Percentiles rank a stretch among this genome's conserved stretches.
phyloP scores from a whole-genome alignment of 2,113 vertebrate species.

The Pygoscelis adeliae region DNA sequence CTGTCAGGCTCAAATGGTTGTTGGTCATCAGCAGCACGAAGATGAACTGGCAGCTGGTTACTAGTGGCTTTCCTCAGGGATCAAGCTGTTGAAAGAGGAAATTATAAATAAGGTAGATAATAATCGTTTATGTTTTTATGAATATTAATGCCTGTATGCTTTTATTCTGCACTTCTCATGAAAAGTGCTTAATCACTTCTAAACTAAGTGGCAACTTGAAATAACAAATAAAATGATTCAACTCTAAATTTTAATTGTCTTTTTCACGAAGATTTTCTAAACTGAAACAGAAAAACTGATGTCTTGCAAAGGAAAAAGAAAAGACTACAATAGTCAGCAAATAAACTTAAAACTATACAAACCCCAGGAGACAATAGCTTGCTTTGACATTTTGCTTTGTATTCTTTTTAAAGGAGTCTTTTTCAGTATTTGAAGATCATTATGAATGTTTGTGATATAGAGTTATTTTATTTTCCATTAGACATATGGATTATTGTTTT shows the following conservation, averaged over 20 bases:
- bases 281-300: background rate
- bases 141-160: background rate
- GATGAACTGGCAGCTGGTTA: background rate
- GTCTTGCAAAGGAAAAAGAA: background rate
- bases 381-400: background rate
- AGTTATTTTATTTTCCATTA: background rate
- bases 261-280: background rate
- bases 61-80: background rate
- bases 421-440: background rate
- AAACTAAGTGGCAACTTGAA: background rate
- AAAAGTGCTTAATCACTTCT: background rate
- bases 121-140: background rate
- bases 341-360: background rate
- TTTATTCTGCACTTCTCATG: background rate
- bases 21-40: background rate
- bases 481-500: background rate
- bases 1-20: background rate
- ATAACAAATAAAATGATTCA: background rate
- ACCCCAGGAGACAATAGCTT: background rate
- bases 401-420: background rate
- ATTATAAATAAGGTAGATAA: background rate
- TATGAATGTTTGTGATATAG: background rate
- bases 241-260: background rate
- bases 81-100: background rate
- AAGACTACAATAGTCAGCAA: background rate